Conservation (phyloP, 2,797 vertebrate genomes). For the Labeo calbasu region DNA sequence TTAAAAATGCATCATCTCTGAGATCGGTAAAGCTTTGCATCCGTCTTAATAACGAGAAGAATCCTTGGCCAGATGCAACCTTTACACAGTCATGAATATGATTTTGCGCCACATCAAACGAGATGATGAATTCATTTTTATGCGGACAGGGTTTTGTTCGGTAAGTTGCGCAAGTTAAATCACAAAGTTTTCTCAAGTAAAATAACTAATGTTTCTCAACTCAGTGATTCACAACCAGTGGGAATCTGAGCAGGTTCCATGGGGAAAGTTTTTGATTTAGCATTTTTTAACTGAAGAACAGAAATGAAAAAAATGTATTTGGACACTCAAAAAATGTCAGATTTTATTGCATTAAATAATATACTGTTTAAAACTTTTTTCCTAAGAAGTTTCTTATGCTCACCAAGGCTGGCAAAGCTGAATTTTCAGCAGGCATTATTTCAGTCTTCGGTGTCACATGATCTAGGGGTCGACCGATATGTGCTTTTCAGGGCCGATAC, state of each 20-base stretch:
- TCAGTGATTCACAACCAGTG: background rate
- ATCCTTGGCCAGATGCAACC: background rate
- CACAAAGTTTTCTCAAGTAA: background rate
- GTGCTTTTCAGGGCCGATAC: too few relatives aligned
- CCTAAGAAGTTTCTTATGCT: background rate
- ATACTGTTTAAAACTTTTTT: background rate
- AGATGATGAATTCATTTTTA: background rate
- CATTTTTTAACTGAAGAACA: background rate
- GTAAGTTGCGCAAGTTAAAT: background rate
- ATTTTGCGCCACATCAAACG: background rate
- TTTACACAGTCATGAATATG: background rate
- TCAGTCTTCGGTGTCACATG: too few relatives aligned
- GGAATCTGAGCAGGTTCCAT: background rate
- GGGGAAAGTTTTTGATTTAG: background rate
- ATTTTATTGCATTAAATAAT: background rate
- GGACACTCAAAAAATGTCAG: background rate
- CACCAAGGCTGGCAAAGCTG: background rate
- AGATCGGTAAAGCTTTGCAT: constrained; percentile 27
- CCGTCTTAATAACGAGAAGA: constrained; percentile 9
- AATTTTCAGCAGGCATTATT: too few relatives aligned
- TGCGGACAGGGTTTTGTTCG: background rate
- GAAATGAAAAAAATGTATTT: background rate
- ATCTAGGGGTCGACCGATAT: too few relatives aligned
- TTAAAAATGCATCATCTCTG: constrained; percentile 46
- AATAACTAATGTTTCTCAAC: background rate